phyloP scores from a whole-genome alignment of 1,140 invertebrate species.

The Eriosoma lanigerum region DNA sequence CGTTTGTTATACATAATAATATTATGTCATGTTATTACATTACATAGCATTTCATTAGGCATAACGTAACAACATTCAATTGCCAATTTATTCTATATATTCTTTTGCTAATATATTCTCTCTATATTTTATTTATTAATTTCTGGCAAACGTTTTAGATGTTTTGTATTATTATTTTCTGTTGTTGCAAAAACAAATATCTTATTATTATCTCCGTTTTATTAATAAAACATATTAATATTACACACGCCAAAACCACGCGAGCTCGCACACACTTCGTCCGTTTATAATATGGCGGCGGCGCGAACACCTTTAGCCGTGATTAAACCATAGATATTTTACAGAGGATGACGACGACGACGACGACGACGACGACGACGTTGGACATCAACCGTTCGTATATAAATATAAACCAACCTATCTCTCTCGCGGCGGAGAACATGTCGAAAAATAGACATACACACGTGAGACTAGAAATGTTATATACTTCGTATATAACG shows the following conservation, averaged over 20 bases:
- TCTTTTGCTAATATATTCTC: too few relatives aligned
- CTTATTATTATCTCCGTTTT: slow-evolving; percentile 32
- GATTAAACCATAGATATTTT: too few relatives aligned
- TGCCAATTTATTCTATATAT: too few relatives aligned
- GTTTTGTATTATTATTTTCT: neutral
- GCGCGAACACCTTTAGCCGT: neutral
- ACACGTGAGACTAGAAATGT: neutral
- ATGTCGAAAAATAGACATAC: slow-evolving; percentile 23
- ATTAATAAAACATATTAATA: slow-evolving; percentile 46
- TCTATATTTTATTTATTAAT: too few relatives aligned
- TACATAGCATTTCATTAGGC: too few relatives aligned
- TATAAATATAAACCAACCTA: slow-evolving; percentile 29
- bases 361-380: neutral
- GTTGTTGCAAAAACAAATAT: slow-evolving; percentile 46
- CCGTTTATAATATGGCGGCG: neutral
- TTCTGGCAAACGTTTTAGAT: slow-evolving; percentile 29
- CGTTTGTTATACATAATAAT: too few relatives aligned
- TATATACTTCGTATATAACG: neutral
- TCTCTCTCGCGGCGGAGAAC: neutral
- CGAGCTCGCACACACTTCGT: neutral
- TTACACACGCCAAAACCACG: slow-evolving; percentile 39
- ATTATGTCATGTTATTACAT: too few relatives aligned
- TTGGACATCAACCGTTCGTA: slow-evolving; percentile 25
- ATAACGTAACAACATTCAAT: too few relatives aligned
- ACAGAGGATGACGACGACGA: neutral